These are phyloP conservation scores for Drosophila funebris DNA, from an alignment of 1,140 invertebrate genomes.

Conservation along the genomic window DNA sequence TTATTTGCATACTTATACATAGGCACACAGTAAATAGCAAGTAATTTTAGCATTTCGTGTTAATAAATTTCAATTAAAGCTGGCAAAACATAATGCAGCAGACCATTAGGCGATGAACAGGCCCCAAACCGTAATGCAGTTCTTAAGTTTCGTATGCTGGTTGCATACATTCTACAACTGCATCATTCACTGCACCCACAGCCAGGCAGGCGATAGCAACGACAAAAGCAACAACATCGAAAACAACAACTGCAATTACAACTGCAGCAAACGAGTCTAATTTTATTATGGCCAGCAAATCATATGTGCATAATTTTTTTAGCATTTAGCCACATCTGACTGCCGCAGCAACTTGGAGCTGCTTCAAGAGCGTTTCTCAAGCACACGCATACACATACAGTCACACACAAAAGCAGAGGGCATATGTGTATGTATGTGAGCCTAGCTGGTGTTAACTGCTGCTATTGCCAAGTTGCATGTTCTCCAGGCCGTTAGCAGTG, in stretches of 20 bases:
- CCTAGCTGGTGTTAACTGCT: constrained; percentile 19
- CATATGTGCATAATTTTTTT: constrained; percentile 67
- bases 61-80: constrained; percentile 69
- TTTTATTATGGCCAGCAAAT: constrained; percentile 80
- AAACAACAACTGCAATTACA: constrained; percentile 9
- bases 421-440: background rate
- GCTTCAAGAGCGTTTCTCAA: constrained; percentile 46
- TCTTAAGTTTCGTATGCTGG: constrained; percentile 19
- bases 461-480: constrained; percentile 40
- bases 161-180: constrained; percentile 4
- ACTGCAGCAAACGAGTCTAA: constrained; percentile 48
- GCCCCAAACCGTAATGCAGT: constrained; percentile 1
- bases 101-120: constrained; percentile 16
- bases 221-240: constrained; percentile 14
- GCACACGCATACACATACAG: background rate
- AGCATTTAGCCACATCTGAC: constrained; percentile 71
- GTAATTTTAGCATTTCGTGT: constrained; percentile 37
- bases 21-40: constrained; percentile 23
- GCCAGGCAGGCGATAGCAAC: constrained; percentile 9
- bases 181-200: constrained; percentile 33
- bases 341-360: constrained; percentile 57
- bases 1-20: constrained; percentile 10
- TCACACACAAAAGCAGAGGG: background rate
- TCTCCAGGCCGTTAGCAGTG: constrained; percentile 73
- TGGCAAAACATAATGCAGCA: constrained; percentile 14